Evolutionary conservation across 2,888 invertebrate species (phyloP), one percentile per base, ranked within the genome.

Genomic region (Dione juno): DNA sequence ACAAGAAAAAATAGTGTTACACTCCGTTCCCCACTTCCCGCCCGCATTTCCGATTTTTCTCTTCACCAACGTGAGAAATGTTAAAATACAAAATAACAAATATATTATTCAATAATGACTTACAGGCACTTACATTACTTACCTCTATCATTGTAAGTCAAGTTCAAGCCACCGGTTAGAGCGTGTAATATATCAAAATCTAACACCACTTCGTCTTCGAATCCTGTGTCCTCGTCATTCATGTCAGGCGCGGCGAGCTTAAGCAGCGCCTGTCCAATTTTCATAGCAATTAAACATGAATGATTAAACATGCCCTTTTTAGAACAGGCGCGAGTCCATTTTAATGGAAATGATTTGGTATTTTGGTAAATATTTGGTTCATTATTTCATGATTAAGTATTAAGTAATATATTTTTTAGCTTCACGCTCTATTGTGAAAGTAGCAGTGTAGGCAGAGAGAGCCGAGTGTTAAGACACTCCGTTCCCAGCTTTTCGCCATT

Each of bases 241-340:
- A 92, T 89, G 71, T 88, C 88, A 13, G 92, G 92, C 0, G 89
- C 92, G 1, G 90, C 89, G 45, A 92, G 78, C 77, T 93, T 93
- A 45, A 92, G 79, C 1, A 92, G 82, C 79, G 92, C 92, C 92
- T 93, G 87, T 75, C 74, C 68, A 80, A 79, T 81, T 84, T 81
- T 81, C 71, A 82, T 79, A 84, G 85, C 86, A 88, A 88, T 85
- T 81, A 82, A 75, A 75, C 71, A 74, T 74, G 74, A 58, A 73
- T 72, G 71, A 71, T 69, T 57, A 48, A 50, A 65, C 72, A 74
- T 72, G 73, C 57, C 67, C 72, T 69, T 66, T 75, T 63, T 37
- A 68, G 67, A 48, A 13, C 58, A 71, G 65, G 68, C 59, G 35
- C n/a, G 40, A 61, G 53, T 53, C 65, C 66, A 68, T 45, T 65